These are phyloP conservation scores for Corvus hawaiiensis DNA, from an alignment of 2,113 vertebrate genomes.

Conservation along the genomic window DNA sequence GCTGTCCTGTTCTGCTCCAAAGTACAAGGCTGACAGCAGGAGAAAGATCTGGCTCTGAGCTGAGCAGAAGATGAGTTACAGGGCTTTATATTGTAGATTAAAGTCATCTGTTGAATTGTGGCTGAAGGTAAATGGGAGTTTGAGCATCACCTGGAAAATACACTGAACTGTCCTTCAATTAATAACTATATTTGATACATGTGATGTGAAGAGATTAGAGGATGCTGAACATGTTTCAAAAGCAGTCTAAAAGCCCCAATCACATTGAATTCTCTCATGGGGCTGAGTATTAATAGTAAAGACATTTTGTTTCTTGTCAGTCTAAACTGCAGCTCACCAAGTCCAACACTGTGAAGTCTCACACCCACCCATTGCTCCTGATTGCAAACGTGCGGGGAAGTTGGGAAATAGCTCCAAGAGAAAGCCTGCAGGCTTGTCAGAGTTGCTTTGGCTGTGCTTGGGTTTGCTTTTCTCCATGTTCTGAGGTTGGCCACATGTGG, in stretches of 20 bases:
- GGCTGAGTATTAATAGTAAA: neutral
- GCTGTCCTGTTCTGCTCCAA: neutral
- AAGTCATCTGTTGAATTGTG: neutral
- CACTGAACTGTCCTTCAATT: neutral
- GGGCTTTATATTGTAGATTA: neutral
- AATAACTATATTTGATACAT: neutral
- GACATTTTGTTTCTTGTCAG: neutral
- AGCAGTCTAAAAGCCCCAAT: neutral
- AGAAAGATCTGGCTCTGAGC: neutral
- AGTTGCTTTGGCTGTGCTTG: neutral
- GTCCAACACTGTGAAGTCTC: neutral
- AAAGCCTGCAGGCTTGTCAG: neutral
- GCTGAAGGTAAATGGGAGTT: neutral
- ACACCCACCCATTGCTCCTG: fast-evolving
- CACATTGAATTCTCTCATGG: neutral
- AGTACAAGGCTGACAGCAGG: neutral
- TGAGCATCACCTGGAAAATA: neutral
- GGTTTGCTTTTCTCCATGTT: neutral
- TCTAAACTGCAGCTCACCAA: neutral
- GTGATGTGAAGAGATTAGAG: neutral
- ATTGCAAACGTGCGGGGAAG: neutral
- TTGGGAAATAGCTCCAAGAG: neutral
- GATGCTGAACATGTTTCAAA: neutral
- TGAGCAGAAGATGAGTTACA: neutral
- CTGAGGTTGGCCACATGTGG: neutral